Evolutionary conservation across 2,113 vertebrate species (phyloP), one percentile per base, ranked within the genome.

Genomic region (Oncorhynchus tshawytscha): DNA sequence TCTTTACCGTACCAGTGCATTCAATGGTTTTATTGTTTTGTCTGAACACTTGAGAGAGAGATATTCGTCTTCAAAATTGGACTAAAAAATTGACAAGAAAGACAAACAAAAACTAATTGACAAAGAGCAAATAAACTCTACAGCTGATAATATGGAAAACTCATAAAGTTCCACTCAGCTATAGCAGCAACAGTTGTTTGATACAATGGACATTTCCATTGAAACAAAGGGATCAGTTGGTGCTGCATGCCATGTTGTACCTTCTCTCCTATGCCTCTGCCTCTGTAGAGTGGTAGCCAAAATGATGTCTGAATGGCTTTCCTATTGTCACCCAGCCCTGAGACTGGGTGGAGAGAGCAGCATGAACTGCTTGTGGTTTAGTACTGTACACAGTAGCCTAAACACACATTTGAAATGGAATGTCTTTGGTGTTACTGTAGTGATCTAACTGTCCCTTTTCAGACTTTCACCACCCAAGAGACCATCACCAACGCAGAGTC

Each of bases 391-490:
- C 20, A 18, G 54, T 57, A 18, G 20, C 18, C 13, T 57, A 57
- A 57, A 57, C 54, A 57, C 20, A 57, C 9, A 3, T 45, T 45
- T 12, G 39, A 45, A 45, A 45, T 45, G 54, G 18, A 57, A 57
- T 62, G 59, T 62, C 54, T 62, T 62, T 24, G 5, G 59, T 62
- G 59, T 62, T 62, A 62, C 31, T 39, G 2, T 25, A 34, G 27
- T 2, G 29, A 34, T 45, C 29, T 45, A 29, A 45, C n/a, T 5
- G 51, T 29, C 9, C 70, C 77, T 71, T 74, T 11, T 31, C 86
- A 99, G 98, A 99, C 97, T 2, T 99, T 99, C 77, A 99, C 98
- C 82, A 99, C 97, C 1, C 97, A 99, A 84, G 98, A 99, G 91
- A 99, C 98, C 18, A 99, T 99, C 91, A 99, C 97, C 2, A 99